phyloP scores from a whole-genome alignment of 2,113 vertebrate species.

The Thalassarche chlororhynchos region DNA sequence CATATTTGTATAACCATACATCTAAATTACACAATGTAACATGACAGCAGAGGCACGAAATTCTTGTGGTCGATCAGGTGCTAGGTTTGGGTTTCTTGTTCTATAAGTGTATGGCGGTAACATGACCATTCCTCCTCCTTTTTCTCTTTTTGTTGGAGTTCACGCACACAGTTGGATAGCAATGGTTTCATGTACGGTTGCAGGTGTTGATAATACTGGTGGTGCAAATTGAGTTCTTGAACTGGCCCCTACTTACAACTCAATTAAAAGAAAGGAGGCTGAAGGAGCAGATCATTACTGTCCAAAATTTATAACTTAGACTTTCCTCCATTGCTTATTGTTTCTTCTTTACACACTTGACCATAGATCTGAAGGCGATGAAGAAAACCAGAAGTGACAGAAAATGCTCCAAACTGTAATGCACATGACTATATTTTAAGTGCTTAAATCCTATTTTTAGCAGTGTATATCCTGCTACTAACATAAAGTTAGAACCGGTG shows the following conservation, averaged over 20 bases:
- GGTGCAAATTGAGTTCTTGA: not conserved
- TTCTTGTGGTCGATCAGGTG: not conserved
- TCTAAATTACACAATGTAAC: not conserved
- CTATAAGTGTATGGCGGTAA: not conserved
- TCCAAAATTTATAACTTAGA: not conserved
- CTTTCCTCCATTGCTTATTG: not conserved
- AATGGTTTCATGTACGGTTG: not conserved
- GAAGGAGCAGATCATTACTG: not conserved
- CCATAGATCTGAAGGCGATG: not conserved
- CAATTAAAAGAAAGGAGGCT: not conserved
- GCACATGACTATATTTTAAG: not conserved
- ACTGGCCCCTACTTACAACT: not conserved
- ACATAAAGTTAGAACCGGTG: not conserved
- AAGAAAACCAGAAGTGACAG: not conserved
- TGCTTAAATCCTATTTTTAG: constrained; percentile 18
- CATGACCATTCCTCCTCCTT: not conserved
- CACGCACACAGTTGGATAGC: not conserved
- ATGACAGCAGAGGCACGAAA: not conserved
- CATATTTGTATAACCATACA: not conserved
- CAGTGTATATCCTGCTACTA: constrained; percentile 14
- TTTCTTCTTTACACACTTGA: not conserved
- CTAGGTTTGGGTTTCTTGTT: not conserved
- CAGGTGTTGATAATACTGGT: not conserved
- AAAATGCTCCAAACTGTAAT: not conserved
- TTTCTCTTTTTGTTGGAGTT: not conserved